These are phyloP conservation scores for Hypotaenidia philippensis DNA, from an alignment of 2,797 vertebrate genomes.

Conservation along the genomic window DNA sequence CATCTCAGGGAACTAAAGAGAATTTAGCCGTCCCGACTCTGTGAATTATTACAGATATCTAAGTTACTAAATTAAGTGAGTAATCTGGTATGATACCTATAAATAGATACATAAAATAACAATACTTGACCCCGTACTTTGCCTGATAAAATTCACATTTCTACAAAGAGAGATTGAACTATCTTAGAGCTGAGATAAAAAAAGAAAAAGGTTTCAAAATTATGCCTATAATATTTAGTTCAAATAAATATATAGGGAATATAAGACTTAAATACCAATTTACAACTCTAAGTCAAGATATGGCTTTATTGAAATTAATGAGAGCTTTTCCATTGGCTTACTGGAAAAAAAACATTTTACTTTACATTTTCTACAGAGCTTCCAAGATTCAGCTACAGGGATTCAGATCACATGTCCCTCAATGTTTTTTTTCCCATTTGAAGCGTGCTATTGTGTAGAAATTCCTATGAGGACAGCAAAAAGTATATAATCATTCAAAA, in stretches of 20 bases:
- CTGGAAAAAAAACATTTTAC: neutral
- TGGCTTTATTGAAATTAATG: neutral
- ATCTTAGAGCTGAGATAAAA: neutral
- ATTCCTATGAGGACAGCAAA: neutral
- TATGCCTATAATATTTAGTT: neutral
- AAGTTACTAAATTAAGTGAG: neutral
- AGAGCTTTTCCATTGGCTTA: neutral
- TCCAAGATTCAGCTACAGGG: neutral
- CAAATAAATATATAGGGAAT: neutral
- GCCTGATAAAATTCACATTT: neutral
- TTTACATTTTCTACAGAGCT: neutral
- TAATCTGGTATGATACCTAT: neutral
- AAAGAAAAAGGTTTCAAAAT: neutral
- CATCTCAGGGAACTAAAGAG: neutral
- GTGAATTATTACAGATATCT: neutral
- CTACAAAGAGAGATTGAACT: neutral
- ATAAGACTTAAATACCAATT: neutral
- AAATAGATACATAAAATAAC: neutral
- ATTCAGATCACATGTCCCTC: neutral
- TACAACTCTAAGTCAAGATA: neutral
- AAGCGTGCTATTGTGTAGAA: neutral
- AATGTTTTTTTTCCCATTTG: neutral
- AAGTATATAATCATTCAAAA: neutral
- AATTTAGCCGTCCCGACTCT: neutral
- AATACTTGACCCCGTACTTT: neutral